Evolutionary conservation across 2,113 vertebrate species (phyloP), one percentile per base, ranked within the genome.

Genomic region (Coregonus clupeaformis): DNA sequence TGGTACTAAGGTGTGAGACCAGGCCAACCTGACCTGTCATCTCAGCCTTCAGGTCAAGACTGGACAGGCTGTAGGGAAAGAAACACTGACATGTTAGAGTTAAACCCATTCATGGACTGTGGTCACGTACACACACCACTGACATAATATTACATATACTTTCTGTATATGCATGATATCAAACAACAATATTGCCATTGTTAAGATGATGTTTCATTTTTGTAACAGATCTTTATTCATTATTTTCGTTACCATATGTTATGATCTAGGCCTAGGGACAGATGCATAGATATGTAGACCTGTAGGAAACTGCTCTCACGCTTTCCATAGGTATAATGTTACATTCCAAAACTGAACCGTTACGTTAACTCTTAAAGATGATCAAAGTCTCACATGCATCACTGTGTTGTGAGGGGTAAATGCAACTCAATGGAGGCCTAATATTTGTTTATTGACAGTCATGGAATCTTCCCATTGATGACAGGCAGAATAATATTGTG

Each of bases 1-100:
- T 84, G 75, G 73, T 79, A 83, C 63, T 0, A 13, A 68, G 24
- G 36, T 75, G 80, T 77, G 71, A 87, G 77, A 72, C 49, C 49
- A 27, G 12, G 71, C 36, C 73, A 18, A 18, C 36, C 49, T 65
- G 67, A 72, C 62, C 52, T 78, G 73, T 72, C 71, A 68, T 67
- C 59, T 64, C 29, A 84, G 52, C 77, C 25, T 27, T 45, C 27
- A 29, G 3, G 59, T 49, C 24, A 25, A 60, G 22, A 71, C 20
- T 13, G 75, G 59, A 86, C 71, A 80, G 65, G 64, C 9, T 55
- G 55, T 29, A 72, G 72, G 66, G 69, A 65, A 74, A 70, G 25
- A 70, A 55, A 85, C 14, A 74, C 6, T 72, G 30, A 29, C 52
- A 29, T 70, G 55, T 73, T 14, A 49, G 18, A 69, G 0, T 45